A percentile compares a stretch with the other conserved stretches of the same genome.
phyloP scores from a whole-genome alignment of 2,113 vertebrate genomes.

The Chiloscyllium plagiosum region DNA sequence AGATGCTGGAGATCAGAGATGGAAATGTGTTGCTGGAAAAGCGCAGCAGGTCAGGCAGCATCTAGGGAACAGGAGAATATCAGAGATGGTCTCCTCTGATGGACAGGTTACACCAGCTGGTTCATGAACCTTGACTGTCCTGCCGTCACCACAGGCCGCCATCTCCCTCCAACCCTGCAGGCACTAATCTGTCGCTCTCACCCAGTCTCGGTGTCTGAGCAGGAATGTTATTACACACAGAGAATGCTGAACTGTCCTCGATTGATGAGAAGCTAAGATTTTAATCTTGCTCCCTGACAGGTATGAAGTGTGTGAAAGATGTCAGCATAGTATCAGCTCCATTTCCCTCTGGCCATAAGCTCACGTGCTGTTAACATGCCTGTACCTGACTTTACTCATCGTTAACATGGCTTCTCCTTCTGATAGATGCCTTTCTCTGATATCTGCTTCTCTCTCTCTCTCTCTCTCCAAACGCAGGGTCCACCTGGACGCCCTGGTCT shows the following conservation, averaged over 20 bases:
- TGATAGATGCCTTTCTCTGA: not conserved
- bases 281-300: not conserved
- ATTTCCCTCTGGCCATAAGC: not conserved
- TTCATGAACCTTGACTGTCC: no score
- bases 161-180: no score
- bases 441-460: not conserved
- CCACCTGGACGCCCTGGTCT: slow-evolving; percentile 72
- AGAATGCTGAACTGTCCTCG: not conserved
- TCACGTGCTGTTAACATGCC: not conserved
- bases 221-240: no score
- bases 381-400: not conserved
- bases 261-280: not conserved
- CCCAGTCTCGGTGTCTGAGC: not conserved
- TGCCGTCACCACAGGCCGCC: not conserved
- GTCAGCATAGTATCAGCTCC: not conserved
- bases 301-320: not conserved
- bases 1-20: no score
- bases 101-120: not conserved
- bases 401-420: not conserved
- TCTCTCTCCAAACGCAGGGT: slow-evolving; percentile 56
- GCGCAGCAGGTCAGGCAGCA: no score
- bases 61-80: no score
- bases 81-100: no score
- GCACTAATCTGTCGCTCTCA: not conserved
- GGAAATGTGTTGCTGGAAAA: no score